Base-by-base conservation (phyloP, 2,888 invertebrate genomes). In the Polia nebulosa region DNA sequence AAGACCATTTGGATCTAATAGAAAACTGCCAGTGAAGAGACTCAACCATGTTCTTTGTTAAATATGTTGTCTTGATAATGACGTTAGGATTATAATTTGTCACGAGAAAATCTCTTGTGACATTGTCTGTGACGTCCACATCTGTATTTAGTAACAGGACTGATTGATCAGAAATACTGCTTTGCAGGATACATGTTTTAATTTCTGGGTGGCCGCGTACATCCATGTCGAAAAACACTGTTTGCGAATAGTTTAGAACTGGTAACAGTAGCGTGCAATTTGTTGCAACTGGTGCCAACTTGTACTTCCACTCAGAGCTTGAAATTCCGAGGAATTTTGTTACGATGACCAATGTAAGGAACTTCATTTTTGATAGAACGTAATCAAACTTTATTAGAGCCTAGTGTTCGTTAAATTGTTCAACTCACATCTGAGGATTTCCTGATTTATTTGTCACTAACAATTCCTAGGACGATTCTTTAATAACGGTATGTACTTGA, bases 1-100 rank as follows among this genome's bases (percentile, higher is more conserved):
- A 39, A 25, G 88, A 87, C 80, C 86, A 86, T 60, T 84, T 78
- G 1, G 85, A 86, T 62, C 29, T 64, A 0, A 67, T 6, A 15
- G 70, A 41, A 39, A 20, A 71, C 57, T 61, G 56, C 34, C 85
- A 32, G 4, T 36, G 34, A 22, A 8, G 13, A 44, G 67, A 57
- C 34, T 80, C 34, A 11, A 85, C 27, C 5, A 88, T 57, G 6
- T 69, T 41, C 17, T 56, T 11, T 3, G 77, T 68, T n/a, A 88
- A 70, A 34, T 68, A 49, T 59, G 69, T 71, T 2, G 78, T 82
- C 13, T 79, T 56, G 22, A 90, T 68, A 4, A 86, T 53, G 1
- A 90, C 39, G 44, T 81, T 86, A 8, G 85, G 78, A 47, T 66
- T 20, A 29, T 63, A 63, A 39, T 15, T 59, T 5, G 58, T 65